A percentile compares a stretch with the other conserved stretches of the same genome.
phyloP scores from a whole-genome alignment of 2,113 vertebrate species.

The Phaethon lepturus region DNA sequence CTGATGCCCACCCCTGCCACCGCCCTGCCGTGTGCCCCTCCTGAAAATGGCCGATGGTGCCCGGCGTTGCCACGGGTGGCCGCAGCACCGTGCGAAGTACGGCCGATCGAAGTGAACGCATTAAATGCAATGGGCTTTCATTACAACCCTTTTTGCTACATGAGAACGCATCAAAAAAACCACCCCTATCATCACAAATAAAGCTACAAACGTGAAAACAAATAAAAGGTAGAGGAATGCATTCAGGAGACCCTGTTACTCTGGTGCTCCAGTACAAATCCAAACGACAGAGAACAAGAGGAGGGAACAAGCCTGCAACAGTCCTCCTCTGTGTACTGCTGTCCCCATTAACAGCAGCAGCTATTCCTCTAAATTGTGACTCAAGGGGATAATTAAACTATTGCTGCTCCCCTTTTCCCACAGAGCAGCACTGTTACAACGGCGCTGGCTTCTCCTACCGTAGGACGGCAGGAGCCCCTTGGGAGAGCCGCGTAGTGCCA shows the following conservation, averaged over 20 bases:
- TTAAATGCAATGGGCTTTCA: background rate
- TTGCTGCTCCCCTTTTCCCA: background rate
- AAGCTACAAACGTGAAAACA: background rate
- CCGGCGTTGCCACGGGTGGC: background rate
- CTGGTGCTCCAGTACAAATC: background rate
- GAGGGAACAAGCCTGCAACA: background rate
- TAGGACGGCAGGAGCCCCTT: background rate
- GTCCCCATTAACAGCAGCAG: background rate
- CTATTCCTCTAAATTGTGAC: background rate
- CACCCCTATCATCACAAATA: background rate
- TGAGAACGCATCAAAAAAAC: background rate
- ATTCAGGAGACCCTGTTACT: background rate
- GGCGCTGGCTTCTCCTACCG: background rate
- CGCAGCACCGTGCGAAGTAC: background rate
- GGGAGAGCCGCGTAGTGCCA: background rate
- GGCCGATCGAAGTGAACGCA: fast-evolving
- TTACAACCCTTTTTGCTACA: background rate
- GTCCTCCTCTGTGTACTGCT: background rate
- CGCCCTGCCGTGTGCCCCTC: fast-evolving
- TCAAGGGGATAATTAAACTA: conserved; percentile 36
- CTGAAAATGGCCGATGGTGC: fast-evolving
- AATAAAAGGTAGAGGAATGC: background rate
- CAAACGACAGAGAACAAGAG: background rate
- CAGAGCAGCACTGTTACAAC: background rate
- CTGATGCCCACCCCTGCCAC: background rate